These are phyloP conservation scores for Cynocephalus volans DNA, from an alignment of 2,113 vertebrate species.

Conservation along the genomic window DNA sequence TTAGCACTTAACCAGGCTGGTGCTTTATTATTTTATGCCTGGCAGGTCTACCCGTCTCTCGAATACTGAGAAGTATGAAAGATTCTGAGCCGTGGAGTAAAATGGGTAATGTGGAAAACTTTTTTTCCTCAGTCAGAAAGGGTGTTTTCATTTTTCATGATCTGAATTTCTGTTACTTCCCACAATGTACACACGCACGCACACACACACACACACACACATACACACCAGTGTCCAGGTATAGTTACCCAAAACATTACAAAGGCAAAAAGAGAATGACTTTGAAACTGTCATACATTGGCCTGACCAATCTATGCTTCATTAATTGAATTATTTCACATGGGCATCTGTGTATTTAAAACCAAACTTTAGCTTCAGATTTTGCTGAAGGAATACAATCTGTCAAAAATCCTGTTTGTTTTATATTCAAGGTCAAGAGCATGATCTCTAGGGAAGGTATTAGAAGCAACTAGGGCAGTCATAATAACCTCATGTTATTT, in stretches of 20 bases:
- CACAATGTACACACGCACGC: neutral
- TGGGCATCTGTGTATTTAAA: constrained; percentile 3
- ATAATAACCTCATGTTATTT: constrained; percentile 56
- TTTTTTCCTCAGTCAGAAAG: neutral
- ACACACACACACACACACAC: too few relatives aligned
- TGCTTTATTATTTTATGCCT: neutral
- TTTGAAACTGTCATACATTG: neutral
- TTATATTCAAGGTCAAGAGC: constrained; percentile 45
- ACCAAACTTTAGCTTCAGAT: constrained; percentile 27
- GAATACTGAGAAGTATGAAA: neutral
- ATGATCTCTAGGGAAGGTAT: constrained; percentile 27
- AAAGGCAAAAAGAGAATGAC: neutral
- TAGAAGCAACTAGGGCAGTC: neutral
- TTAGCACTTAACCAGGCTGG: neutral
- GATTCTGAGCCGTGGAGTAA: neutral
- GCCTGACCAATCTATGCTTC: neutral
- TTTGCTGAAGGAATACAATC: constrained; percentile 38
- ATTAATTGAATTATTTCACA: neutral
- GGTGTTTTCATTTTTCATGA: neutral
- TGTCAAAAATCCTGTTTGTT: constrained; percentile 3
- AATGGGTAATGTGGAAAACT: neutral
- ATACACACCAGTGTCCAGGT: neutral
- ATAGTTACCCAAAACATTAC: neutral
- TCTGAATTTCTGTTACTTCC: constrained; percentile 30
- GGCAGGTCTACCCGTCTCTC: neutral